These are phyloP conservation scores for Hirtodrosophila histrioides DNA, from an alignment of 2,888 invertebrate genomes.

Conservation along the genomic window DNA sequence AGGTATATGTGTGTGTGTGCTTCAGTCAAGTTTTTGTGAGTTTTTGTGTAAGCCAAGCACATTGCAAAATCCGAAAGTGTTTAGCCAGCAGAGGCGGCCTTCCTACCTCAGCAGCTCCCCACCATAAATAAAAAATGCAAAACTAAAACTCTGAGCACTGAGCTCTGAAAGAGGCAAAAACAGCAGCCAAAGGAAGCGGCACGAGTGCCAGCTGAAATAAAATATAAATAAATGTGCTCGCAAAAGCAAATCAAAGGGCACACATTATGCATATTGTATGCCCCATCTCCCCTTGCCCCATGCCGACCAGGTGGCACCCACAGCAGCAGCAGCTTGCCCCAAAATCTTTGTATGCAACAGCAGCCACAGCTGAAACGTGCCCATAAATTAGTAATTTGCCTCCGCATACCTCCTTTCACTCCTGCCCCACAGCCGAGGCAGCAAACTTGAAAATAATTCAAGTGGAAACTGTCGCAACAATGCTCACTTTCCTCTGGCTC, in stretches of 20 bases:
- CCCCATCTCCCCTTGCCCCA: constrained; percentile 22
- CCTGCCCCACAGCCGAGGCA: not conserved
- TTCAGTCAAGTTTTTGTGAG: constrained; percentile 38
- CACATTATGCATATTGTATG: constrained; percentile 77
- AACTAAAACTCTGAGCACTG: constrained; percentile 32
- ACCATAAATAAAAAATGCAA: constrained; percentile 68
- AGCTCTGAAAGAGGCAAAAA: not conserved
- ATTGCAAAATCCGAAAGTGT: constrained; percentile 63
- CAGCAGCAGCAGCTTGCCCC: constrained; percentile 27
- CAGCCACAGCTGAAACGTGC: constrained; percentile 53
- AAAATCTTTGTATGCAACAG: constrained; percentile 55
- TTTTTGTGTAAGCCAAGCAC: constrained; percentile 55
- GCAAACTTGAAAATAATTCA: constrained; percentile 8
- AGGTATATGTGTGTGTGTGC: constrained; percentile 30
- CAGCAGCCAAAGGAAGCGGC: constrained; percentile 6
- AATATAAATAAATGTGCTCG: constrained; percentile 75
- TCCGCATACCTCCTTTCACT: constrained; percentile 1
- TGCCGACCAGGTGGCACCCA: constrained; percentile 38
- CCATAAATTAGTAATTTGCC: constrained; percentile 56
- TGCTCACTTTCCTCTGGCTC: constrained; percentile 10
- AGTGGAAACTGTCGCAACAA: constrained; percentile 14
- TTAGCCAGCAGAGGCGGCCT: constrained; percentile 52
- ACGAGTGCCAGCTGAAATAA: constrained; percentile 53
- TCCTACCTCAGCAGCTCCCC: not conserved
- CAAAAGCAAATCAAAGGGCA: constrained; percentile 70